Evolutionary conservation across 2,888 invertebrate species (phyloP).

Genomic region (Crocallis elinguaria): DNA sequence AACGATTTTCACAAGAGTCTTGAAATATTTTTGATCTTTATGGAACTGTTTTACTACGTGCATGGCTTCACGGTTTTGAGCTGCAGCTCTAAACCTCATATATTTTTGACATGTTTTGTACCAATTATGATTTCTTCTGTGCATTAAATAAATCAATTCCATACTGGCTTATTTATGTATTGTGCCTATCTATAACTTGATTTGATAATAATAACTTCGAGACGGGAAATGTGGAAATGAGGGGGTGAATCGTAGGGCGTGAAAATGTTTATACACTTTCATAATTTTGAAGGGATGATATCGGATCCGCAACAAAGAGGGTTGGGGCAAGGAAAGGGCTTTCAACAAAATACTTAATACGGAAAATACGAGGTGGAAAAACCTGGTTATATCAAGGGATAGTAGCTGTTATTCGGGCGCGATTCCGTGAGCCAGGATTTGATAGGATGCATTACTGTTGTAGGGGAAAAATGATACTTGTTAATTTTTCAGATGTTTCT

Average conservation of each 20-base stretch:
- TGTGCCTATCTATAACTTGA: constrained; percentile 63
- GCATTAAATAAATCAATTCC: neutral
- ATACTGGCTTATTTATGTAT: constrained; percentile 3
- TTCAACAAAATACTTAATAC: constrained; percentile 79
- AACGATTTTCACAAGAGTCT: too few species aligned
- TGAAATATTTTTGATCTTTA: too few species aligned
- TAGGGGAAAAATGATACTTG: constrained; percentile 23
- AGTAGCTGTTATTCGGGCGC: constrained; percentile 57
- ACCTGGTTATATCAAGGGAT: constrained; percentile 64
- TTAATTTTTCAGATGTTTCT: constrained; percentile 26
- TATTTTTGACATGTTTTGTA: too few species aligned
- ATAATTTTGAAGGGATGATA: constrained; percentile 83
- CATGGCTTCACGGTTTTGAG: too few species aligned
- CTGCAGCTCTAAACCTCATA: too few species aligned
- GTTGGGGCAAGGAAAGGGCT: constrained; percentile 65
- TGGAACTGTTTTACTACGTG: too few species aligned
- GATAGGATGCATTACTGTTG: constrained; percentile 54
- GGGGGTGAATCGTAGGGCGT: constrained; percentile 73
- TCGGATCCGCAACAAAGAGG: constrained; percentile 71
- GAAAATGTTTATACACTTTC: constrained; percentile 84
- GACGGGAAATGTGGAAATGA: constrained; percentile 73
- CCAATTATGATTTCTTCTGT: too few species aligned
- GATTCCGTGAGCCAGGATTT: constrained; percentile 53
- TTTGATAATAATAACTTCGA: constrained; percentile 83
- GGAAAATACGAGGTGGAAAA: constrained; percentile 74